Base-by-base conservation (phyloP, 2,113 vertebrate genomes). In the Paramisgurnus dabryanus region DNA sequence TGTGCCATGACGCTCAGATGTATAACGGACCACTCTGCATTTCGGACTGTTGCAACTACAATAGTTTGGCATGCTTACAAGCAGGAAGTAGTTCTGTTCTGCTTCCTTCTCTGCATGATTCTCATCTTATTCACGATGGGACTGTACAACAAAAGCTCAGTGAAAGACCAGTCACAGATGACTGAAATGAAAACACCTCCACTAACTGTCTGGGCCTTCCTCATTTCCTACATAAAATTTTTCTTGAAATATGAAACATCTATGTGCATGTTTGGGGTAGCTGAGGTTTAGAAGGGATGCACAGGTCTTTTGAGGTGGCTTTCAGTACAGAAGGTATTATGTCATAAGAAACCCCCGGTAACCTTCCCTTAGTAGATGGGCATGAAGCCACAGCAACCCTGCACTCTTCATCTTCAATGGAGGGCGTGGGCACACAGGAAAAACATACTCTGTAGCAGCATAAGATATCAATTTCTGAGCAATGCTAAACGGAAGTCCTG, bases 341-440 rank as follows among this genome's bases (percentile, higher is more conserved):
- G 61, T 65, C 69, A 73, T 27, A 22, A 73, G 61, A 73, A 80
- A 65, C 47, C 78, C 69, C 60, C 43, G 34, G 7, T n/a, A 72
- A 66, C 60, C 68, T n/a, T 80, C 34, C 49, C 45, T 68, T 34
- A 34, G 27, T 34, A 64, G 58, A 41, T 11, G 63, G 63, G 70
- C 63, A 67, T n/a, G 18, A 27, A 34, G 71, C 80, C 80, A 60
- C 17, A 57, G 79, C n/a, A 58, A 72, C 6, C 34, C 27, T 53
- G 13, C 5, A 15, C 49, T 13, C 53, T 60, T 74, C 63, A 67
- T 80, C 71, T 27, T 76, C 79, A 60, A 60, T 68, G 22, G 43
- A 75, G 71, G 79, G 79, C 49, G 79, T 81, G 70, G 79, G 69
- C 69, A 63, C 41, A 60, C 43, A 60, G 64, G 64, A 81, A 76